phyloP scores from a whole-genome alignment of 2,797 vertebrate species.

The Lagorchestes hirsutus region DNA sequence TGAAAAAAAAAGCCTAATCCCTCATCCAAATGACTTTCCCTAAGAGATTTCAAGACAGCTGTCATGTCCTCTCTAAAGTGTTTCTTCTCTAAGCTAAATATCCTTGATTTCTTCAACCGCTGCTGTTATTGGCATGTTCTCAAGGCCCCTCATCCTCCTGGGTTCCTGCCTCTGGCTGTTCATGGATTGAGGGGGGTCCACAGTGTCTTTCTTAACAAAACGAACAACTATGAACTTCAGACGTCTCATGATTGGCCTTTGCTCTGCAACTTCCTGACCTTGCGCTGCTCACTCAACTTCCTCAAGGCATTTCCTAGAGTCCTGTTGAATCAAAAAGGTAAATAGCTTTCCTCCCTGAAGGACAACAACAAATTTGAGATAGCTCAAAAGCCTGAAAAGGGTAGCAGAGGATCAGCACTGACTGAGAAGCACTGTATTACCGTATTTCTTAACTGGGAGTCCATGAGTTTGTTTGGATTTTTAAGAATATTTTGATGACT shows the following conservation, averaged over 20 bases:
- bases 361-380: constrained; percentile 20
- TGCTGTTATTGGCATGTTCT: neutral
- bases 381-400: constrained; percentile 14
- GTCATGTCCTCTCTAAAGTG: neutral
- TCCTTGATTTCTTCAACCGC: neutral
- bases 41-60: neutral
- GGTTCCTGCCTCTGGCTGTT: neutral
- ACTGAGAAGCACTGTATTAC: neutral
- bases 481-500: neutral
- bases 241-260: constrained; percentile 51
- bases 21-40: neutral
- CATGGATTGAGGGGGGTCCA: neutral
- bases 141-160: neutral
- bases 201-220: constrained; percentile 14
- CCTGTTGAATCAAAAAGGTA: constrained; percentile 12
- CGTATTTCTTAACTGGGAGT: neutral
- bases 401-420: neutral
- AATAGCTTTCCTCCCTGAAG: constrained; percentile 6
- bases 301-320: neutral
- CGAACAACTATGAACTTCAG: constrained; percentile 48
- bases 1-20: neutral
- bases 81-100: neutral
- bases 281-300: constrained; percentile 1
- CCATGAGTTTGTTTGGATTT: neutral
- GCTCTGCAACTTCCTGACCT: constrained; percentile 45